Base-by-base conservation (phyloP, 2,113 vertebrate species). In the Plecturocebus donacophilus region DNA sequence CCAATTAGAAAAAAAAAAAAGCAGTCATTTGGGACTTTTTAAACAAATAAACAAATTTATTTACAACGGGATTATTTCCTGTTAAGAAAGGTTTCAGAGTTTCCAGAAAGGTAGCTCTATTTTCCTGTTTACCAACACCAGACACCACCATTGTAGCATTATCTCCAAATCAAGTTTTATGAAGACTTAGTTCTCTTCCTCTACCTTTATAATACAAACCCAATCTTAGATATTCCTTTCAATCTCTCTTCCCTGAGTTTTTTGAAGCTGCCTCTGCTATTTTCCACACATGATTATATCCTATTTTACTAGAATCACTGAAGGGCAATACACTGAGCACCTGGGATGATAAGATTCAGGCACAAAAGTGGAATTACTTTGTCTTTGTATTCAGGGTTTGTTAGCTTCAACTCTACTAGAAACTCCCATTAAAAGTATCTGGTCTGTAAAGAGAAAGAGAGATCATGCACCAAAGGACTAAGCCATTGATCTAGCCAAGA, bases 401-500 rank as follows among this genome's bases (percentile, higher is more conserved):
- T 92, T 54, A 79, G n/a, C 38, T 87, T 86, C 92, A 91, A 73
- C 49, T 6, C 14, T 83, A 25, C 56, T n/a, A 90, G 47, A 71
- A 4, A 47, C 35, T 49, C 32, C 38, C 66, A 64, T 47, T 77
- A 42, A 47, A 87, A 87, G 40, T 47, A 71, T 70, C 76, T 54
- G 4, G 79, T 90, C 58, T 82, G 0, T 42, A 81, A 91, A 76
- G 42, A 88, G 77, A 88, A 77, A 1, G 6, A 92, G 25, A 52
- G 38, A 45, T 49, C 27, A 61, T 25, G 81, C 8, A 35, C 68
- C 38, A 21, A 73, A 79, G 0, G 12, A 47, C 6, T 1, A 84
- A 32, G 23, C 54, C 54, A 83, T 2, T 80, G 64, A 85, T 86
- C 66, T 52, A 90, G 90, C 94, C 96, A 97, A 97, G 90, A 96